A percentile compares a stretch with the other conserved stretches of the same genome.
Conservation (phyloP, 2,888 invertebrate genomes). For the Tortrix viridana region DNA sequence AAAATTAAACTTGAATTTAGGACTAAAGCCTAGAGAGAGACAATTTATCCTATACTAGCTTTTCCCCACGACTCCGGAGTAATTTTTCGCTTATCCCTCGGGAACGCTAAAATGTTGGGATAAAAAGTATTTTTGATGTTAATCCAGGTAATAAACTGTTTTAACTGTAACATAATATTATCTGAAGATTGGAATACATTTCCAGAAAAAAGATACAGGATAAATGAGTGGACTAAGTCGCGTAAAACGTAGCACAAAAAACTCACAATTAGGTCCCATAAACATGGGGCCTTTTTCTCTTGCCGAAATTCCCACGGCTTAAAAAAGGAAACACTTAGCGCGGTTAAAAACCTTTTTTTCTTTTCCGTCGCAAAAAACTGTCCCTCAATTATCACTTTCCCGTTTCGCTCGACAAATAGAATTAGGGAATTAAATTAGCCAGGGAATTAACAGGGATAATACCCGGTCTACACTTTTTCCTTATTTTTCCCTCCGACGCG, state of each 20-base stretch:
- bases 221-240: too few relatives aligned
- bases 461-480: constrained; percentile 71
- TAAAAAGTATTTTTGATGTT: too few relatives aligned
- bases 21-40: too few relatives aligned
- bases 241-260: background rate
- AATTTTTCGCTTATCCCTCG: too few relatives aligned
- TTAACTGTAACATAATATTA: too few relatives aligned
- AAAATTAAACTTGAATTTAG: too few relatives aligned
- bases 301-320: constrained; percentile 62
- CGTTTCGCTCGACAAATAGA: constrained; percentile 81
- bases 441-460: constrained; percentile 83
- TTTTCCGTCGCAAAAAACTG: constrained; percentile 68
- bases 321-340: constrained; percentile 53
- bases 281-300: constrained; percentile 11
- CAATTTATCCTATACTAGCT: too few relatives aligned
- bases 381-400: constrained; percentile 81
- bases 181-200: too few relatives aligned
- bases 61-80: too few relatives aligned
- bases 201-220: too few relatives aligned
- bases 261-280: background rate
- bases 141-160: too few relatives aligned
- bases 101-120: too few relatives aligned
- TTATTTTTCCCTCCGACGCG: constrained; percentile 57
- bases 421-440: constrained; percentile 83
- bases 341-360: constrained; percentile 60